A percentile compares a stretch with the other conserved stretches of the same genome.
phyloP scores from a whole-genome alignment of 2,113 vertebrate species.

The Bos indicus region DNA sequence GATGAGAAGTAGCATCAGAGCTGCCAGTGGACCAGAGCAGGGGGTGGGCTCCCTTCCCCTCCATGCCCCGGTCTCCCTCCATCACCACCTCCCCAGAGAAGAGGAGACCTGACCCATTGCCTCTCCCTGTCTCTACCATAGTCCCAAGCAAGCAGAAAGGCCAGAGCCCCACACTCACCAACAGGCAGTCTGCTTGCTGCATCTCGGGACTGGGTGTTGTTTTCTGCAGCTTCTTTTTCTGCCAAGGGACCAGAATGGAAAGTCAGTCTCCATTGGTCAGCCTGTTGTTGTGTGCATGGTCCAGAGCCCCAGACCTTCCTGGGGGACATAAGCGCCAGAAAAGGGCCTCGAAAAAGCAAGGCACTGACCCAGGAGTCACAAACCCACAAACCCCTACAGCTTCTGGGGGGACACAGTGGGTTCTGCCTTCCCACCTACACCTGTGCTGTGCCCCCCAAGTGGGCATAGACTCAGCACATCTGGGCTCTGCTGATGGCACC shows the following conservation, averaged over 20 bases:
- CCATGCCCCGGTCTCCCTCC: background rate
- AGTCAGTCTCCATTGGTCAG: fast-evolving
- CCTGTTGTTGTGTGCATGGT: background rate
- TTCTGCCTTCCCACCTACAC: too few relatives aligned
- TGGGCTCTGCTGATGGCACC: background rate
- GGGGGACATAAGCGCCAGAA: fast-evolving
- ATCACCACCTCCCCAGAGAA: background rate
- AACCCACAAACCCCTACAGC: background rate
- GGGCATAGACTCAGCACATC: background rate
- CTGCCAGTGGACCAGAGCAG: background rate
- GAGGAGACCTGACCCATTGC: background rate
- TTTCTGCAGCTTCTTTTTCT: too few relatives aligned
- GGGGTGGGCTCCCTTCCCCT: background rate
- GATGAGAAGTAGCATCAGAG: background rate
- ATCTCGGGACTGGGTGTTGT: fast-evolving
- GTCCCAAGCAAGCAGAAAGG: background rate
- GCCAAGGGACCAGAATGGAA: too few relatives aligned
- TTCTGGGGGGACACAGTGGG: background rate
- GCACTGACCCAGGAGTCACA: background rate
- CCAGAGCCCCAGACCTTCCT: background rate
- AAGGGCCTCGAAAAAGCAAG: background rate
- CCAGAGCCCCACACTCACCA: background rate
- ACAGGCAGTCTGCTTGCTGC: background rate
- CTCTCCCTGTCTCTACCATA: background rate
- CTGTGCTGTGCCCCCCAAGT: too few relatives aligned